Percentiles rank a stretch among this genome's conserved stretches.
These are phyloP conservation scores for Andrena flavipes DNA, from an alignment of 2,888 invertebrate genomes.

Conservation along the genomic window DNA sequence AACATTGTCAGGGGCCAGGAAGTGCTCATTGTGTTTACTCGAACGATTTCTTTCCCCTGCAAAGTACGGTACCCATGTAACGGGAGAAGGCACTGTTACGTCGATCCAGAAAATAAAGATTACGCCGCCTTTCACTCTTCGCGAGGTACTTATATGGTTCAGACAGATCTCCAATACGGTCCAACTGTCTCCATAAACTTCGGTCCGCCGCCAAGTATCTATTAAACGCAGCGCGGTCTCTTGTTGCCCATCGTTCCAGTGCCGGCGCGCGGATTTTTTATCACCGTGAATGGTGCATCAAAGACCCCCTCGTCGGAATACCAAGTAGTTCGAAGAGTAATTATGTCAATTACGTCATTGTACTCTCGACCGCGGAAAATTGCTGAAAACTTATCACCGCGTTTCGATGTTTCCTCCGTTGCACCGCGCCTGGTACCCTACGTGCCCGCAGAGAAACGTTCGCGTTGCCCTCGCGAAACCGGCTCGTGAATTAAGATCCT, in stretches of 20 bases:
- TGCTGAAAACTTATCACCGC: conserved; percentile 28
- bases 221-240: conserved; percentile 11
- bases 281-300: conserved; percentile 1
- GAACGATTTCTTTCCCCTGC: conserved; percentile 16
- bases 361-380: conserved; percentile 15
- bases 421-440: conserved; percentile 1
- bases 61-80: conserved; percentile 30
- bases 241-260: conserved; percentile 20
- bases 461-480: not conserved
- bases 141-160: conserved; percentile 12
- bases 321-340: conserved; percentile 12
- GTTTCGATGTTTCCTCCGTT: conserved; percentile 28
- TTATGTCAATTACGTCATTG: conserved; percentile 39
- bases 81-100: conserved; percentile 48
- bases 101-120: conserved; percentile 60
- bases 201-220: conserved; percentile 18
- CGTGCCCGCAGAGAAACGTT: conserved; percentile 29
- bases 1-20: not conserved
- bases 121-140: conserved; percentile 64
- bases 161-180: conserved; percentile 17
- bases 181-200: conserved; percentile 27
- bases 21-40: conserved; percentile 13
- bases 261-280: conserved; percentile 25
- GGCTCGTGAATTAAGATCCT: conserved; percentile 28
- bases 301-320: conserved; percentile 1